Evolutionary conservation across 2,888 invertebrate species (phyloP), one percentile per base, ranked within the genome.

Genomic region (Lasioglossum leucozonium): DNA sequence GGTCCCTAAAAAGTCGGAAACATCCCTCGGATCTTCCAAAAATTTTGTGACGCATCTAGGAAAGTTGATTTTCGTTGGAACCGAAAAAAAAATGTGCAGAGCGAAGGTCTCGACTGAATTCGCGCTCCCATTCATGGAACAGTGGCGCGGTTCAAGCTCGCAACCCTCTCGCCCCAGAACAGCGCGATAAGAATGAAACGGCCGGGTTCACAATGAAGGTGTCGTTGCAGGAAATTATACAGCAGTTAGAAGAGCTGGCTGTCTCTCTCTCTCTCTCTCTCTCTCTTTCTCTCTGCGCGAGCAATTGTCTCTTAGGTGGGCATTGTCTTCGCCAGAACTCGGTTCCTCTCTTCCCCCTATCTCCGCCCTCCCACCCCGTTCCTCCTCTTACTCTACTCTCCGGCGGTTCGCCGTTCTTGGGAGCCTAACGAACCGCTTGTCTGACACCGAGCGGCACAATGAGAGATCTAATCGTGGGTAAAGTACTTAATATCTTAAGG

Each of bases 151-250:
- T 77, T 58, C 55, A 47, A 67, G 26, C 77, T 78, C 37, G 81
- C 84, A 86, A 89, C 90, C 90, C 88, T 85, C 84, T 83, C 79
- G 58, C 81, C 73, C 74, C 71, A 75, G 71, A 72, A 79, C 79
- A 75, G 34, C 75, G 87, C 89, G 95, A 95, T 95, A 95, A 95
- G 94, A 94, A 94, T 94, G 93, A 93, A 93, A 93, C 91, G 94
- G 94, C 91, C 90, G 89, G 89, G 69, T 89, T 92, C 91, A 95
- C 95, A 95, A 95, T 95, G 95, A 95, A 95, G 95, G 95, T 95
- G 95, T 95, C 95, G 95, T 95, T 94, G 95, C 95, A 95, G 95
- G 95, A 95, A 95, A 95, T 95, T 95, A 95, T 95, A 95, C 95
- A 94, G 95, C 95, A 94, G 94, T 95, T 95, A 95, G 93, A 94